phyloP scores from a whole-genome alignment of 2,797 vertebrate genomes.

The Australoheros facetus region DNA sequence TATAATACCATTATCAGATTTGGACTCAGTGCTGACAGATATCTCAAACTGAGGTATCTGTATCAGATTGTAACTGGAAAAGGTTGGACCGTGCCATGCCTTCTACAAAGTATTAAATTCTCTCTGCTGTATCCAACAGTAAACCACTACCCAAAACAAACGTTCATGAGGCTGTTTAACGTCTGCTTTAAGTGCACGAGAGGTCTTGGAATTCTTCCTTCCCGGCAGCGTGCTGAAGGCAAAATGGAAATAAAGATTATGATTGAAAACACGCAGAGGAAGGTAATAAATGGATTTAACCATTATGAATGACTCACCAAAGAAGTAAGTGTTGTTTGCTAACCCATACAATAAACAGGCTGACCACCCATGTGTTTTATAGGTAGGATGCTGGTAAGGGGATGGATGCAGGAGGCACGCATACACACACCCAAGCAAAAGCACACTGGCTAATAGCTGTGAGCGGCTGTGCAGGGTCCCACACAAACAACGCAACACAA shows the following conservation, averaged over 20 bases:
- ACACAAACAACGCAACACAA: conserved; percentile 62
- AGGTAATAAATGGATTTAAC: conserved; percentile 50
- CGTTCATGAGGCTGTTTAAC: conserved; percentile 50
- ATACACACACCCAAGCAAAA: conserved; percentile 52
- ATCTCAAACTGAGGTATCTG: not conserved
- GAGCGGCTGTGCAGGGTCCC: conserved; percentile 50
- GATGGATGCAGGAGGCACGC: conserved; percentile 41
- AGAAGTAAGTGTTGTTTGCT: conserved; percentile 56
- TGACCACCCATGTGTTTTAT: conserved; percentile 79
- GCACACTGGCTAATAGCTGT: conserved; percentile 29
- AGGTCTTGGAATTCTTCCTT: conserved; percentile 43
- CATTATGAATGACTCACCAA: conserved; percentile 52
- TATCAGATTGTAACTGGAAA: not conserved
- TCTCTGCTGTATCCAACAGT: conserved; percentile 19
- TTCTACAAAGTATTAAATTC: conserved; percentile 18
- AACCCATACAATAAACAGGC: conserved; percentile 57
- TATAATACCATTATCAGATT: not conserved
- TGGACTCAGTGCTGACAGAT: not conserved
- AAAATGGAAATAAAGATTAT: conserved; percentile 57
- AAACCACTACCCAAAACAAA: conserved; percentile 22
- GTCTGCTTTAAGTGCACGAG: conserved; percentile 13
- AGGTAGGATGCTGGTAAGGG: conserved; percentile 58
- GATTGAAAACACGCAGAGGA: conserved; percentile 59
- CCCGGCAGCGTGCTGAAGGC: conserved; percentile 51
- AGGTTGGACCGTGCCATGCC: not conserved